These are phyloP conservation scores for Carassius carassius DNA, from an alignment of 2,113 vertebrate species.

Conservation along the genomic window DNA sequence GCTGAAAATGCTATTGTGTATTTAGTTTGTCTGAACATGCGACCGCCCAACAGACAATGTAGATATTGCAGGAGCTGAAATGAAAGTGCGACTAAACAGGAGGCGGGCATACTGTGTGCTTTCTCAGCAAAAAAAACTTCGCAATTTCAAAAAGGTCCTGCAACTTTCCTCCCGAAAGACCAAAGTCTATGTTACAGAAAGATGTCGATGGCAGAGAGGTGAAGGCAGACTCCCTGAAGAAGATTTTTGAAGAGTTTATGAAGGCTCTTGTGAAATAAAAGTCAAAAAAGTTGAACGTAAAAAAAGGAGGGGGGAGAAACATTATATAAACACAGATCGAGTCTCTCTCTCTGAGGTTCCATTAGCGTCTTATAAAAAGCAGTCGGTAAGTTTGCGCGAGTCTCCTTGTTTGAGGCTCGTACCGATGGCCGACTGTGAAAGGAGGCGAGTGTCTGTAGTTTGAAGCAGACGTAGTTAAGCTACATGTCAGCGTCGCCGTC, in stretches of 20 bases:
- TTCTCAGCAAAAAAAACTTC: constrained; percentile 23
- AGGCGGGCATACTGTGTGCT: constrained; percentile 32
- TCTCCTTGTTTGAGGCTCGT: constrained; percentile 23
- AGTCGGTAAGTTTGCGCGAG: constrained; percentile 20
- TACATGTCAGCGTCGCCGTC: constrained; percentile 98
- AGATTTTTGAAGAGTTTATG: constrained; percentile 58
- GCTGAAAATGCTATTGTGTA: not conserved
- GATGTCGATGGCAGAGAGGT: constrained; percentile 59
- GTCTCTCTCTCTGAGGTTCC: constrained; percentile 61
- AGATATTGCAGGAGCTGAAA: not conserved
- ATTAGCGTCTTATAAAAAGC: constrained; percentile 46
- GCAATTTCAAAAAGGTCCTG: constrained; percentile 21
- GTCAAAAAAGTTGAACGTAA: constrained; percentile 32
- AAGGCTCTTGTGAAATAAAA: constrained; percentile 73
- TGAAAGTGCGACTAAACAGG: constrained; percentile 13
- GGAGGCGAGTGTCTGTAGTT: not conserved
- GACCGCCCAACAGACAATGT: not conserved
- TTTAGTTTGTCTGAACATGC: not conserved
- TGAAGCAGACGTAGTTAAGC: not conserved
- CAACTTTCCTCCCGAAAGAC: constrained; percentile 40
- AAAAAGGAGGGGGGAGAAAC: constrained; percentile 25
- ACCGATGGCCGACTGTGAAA: constrained; percentile 27
- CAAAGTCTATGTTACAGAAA: constrained; percentile 48
- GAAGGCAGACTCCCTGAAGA: constrained; percentile 71
- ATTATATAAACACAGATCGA: constrained; percentile 56